Evolutionary conservation across 1,140 invertebrate species (phyloP).

Genomic region (Drosophila aff.): DNA sequence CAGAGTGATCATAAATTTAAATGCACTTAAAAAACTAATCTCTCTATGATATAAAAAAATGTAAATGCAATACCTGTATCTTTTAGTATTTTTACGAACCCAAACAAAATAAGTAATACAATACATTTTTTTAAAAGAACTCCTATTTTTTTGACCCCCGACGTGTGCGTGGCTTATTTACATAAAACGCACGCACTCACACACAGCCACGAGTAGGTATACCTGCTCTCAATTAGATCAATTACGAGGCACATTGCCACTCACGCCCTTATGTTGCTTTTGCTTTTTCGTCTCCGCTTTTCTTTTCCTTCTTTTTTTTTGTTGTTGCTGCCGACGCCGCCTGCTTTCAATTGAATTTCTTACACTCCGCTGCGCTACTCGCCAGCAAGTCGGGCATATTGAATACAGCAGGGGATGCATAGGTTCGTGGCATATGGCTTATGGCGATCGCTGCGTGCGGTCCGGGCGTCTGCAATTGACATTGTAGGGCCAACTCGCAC

Average conservation of each 20-base stretch:
- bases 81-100: no score
- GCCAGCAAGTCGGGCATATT: constrained; percentile 40
- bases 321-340: constrained; percentile 4
- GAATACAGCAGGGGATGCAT: constrained; percentile 4
- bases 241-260: constrained; percentile 73
- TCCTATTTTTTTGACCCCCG: constrained; percentile 1
- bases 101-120: background rate
- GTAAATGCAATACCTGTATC: no score
- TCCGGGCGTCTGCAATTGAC: constrained; percentile 27
- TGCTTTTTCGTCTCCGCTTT: constrained; percentile 27
- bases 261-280: constrained; percentile 64
- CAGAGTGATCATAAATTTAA: no score
- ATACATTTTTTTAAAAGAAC: background rate
- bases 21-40: no score
- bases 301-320: constrained; percentile 19
- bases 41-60: no score
- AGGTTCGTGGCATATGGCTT: constrained; percentile 18
- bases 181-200: constrained; percentile 26
- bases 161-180: constrained; percentile 26
- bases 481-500: constrained; percentile 22
- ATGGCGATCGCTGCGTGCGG: constrained; percentile 23
- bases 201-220: constrained; percentile 10
- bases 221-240: constrained; percentile 78
- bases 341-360: constrained; percentile 34
- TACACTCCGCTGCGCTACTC: constrained; percentile 35